These are phyloP conservation scores for Rhodinocichla rosea DNA, from an alignment of 2,113 vertebrate genomes.

Conservation along the genomic window DNA sequence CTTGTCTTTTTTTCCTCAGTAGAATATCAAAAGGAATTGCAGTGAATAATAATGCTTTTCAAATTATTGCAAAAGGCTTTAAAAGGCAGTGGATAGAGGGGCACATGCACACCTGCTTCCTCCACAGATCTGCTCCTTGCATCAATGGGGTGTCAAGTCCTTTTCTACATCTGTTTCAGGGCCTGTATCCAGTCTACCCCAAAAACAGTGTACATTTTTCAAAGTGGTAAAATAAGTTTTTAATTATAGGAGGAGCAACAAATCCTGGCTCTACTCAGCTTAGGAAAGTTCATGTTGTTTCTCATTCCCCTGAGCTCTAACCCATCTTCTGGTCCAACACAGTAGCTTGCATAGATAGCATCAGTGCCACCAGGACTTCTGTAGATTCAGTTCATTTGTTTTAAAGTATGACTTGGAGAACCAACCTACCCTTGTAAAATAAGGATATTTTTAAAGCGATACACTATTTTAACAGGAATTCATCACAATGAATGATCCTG, in stretches of 20 bases:
- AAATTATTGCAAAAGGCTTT: not conserved
- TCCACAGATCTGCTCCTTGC: not conserved
- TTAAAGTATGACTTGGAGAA: not conserved
- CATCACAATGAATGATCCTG: not conserved
- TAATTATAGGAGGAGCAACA: not conserved
- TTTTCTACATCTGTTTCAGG: not conserved
- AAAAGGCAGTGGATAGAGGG: not conserved
- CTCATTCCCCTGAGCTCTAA: not conserved
- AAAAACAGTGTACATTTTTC: not conserved
- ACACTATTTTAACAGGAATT: not conserved
- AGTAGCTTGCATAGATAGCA: not conserved
- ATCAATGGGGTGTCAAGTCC: not conserved
- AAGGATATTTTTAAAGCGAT: not conserved
- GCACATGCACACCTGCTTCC: not conserved
- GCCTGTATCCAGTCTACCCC: not conserved
- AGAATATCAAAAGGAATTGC: not conserved
- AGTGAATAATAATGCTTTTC: not conserved
- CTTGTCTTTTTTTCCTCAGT: not conserved
- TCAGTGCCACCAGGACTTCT: not conserved
- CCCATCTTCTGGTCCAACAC: not conserved
- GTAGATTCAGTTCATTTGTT: not conserved
- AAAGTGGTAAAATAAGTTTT: not conserved
- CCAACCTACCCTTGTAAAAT: not conserved
- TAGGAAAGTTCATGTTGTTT: not conserved
- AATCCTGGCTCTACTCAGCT: not conserved